A percentile compares a stretch with the other conserved stretches of the same genome.
Evolutionary conservation across 2,888 invertebrate genomes (phyloP).

Genomic region (Pimpla rufipes): DNA sequence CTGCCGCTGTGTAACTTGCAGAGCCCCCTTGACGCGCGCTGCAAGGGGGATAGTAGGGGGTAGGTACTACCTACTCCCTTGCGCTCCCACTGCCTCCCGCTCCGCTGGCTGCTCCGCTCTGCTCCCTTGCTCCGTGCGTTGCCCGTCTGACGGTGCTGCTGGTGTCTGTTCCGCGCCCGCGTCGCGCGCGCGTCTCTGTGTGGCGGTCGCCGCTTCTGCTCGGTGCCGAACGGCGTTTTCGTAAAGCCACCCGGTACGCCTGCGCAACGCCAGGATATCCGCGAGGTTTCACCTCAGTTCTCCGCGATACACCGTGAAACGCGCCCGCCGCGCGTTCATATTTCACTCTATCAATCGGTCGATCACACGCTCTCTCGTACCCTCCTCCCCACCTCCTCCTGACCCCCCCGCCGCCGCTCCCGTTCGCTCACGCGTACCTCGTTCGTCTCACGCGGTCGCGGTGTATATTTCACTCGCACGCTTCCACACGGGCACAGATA

Average conservation of each 20-base stretch:
- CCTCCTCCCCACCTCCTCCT: too few relatives aligned
- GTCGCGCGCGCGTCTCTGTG: constrained; percentile 49
- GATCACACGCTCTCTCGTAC: constrained; percentile 55
- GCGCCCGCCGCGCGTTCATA: constrained; percentile 70
- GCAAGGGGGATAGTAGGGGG: not conserved
- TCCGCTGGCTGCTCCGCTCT: not conserved
- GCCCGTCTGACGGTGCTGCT: not conserved
- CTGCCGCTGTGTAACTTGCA: not conserved
- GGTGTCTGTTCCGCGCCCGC: constrained; percentile 9
- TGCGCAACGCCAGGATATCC: constrained; percentile 67
- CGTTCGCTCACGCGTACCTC: constrained; percentile 32
- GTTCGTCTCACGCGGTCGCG: constrained; percentile 28
- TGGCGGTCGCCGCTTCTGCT: constrained; percentile 59
- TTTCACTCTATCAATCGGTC: constrained; percentile 69
- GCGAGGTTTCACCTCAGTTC: constrained; percentile 76
- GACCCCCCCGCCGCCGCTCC: not conserved
- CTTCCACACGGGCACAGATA: constrained; percentile 31
- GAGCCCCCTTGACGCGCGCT: constrained; percentile 37
- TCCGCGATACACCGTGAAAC: constrained; percentile 78
- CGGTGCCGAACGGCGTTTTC: constrained; percentile 65
- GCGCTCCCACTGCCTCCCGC: constrained; percentile 19
- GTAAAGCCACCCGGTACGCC: constrained; percentile 58
- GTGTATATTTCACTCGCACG: constrained; percentile 27
- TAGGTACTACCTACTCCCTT: constrained; percentile 45
- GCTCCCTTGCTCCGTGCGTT: constrained; percentile 32